A percentile compares a stretch with the other conserved stretches of the same genome.
phyloP scores from a whole-genome alignment of 2,113 vertebrate species.

The Catharus bicknelli region DNA sequence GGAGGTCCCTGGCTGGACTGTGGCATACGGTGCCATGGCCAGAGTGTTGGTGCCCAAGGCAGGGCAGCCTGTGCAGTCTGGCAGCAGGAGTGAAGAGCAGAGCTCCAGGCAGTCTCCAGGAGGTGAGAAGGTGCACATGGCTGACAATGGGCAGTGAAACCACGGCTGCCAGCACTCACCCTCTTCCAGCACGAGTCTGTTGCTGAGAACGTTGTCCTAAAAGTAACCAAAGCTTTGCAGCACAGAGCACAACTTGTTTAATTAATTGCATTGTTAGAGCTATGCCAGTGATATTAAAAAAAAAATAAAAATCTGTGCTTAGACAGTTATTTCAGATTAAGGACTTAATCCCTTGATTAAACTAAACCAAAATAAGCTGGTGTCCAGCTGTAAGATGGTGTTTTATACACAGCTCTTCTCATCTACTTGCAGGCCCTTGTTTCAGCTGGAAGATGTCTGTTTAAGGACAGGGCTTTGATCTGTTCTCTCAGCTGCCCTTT shows the following conservation, averaged over 20 bases:
- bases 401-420: not conserved
- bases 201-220: not conserved
- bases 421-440: not conserved
- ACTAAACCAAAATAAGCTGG: constrained; percentile 33
- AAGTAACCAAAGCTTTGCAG: not conserved
- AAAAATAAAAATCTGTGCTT: not conserved
- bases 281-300: not conserved
- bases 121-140: not conserved
- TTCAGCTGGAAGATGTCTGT: not conserved
- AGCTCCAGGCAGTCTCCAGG: rapidly evolving
- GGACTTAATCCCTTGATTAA: constrained; percentile 54
- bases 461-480: not conserved
- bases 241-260: not conserved
- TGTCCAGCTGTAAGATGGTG: constrained; percentile 29
- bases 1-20: not conserved
- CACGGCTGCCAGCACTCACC: rapidly evolving
- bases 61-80: not conserved
- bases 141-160: not conserved
- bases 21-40: not conserved
- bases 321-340: constrained; percentile 62
- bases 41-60: not conserved
- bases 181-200: not conserved
- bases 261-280: constrained; percentile 9
- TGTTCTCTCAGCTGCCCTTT: constrained; percentile 1
- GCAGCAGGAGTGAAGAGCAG: not conserved